These are phyloP conservation scores for Aurelia aurita DNA, from an alignment of 30 jellyfish, hydroid and myxozoan genomes.

Conservation along the genomic window DNA sequence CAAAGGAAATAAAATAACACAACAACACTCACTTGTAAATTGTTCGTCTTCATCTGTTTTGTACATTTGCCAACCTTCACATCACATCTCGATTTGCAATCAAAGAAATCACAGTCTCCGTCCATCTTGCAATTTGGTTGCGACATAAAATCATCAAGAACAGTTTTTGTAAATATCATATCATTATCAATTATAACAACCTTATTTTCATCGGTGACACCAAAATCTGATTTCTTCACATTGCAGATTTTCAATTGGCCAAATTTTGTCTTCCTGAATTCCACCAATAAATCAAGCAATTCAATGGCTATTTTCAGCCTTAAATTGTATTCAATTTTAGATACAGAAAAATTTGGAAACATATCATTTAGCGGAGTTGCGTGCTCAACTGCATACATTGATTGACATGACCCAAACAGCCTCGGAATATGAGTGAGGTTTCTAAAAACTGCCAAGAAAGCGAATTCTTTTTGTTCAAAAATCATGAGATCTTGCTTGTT, in stretches of 20 bases:
- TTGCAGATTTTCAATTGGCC: slow-evolving; percentile 81
- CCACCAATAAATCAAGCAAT: slow-evolving; percentile 54
- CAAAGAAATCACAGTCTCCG: slow-evolving; percentile 77
- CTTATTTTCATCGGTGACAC: slow-evolving; percentile 38
- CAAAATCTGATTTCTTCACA: slow-evolving; percentile 74
- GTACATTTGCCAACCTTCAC: slow-evolving; percentile 55
- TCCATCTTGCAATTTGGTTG: slow-evolving; percentile 71
- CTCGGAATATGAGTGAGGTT: slow-evolving; percentile 16
- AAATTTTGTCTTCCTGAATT: slow-evolving; percentile 15
- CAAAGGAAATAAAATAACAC: too few species aligned
- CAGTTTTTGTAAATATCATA: slow-evolving; percentile 51
- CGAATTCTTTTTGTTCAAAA: slow-evolving; percentile 8
- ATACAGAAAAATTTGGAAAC: slow-evolving; percentile 38
- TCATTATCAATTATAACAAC: slow-evolving; percentile 78
- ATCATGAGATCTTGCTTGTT: neutral
- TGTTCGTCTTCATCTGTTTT: slow-evolving; percentile 37
- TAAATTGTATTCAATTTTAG: slow-evolving; percentile 42
- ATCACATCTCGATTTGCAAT: slow-evolving; percentile 76
- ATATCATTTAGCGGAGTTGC: slow-evolving; percentile 29
- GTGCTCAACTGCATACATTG: slow-evolving; percentile 67
- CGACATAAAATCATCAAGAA: slow-evolving; percentile 51
- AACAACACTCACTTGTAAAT: slow-evolving; percentile 65
- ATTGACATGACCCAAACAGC: slow-evolving; percentile 74
- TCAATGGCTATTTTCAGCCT: slow-evolving; percentile 66
- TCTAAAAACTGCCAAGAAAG: neutral